Base-by-base conservation (phyloP, 2,797 vertebrate genomes). In the Oophaga sylvatica region DNA sequence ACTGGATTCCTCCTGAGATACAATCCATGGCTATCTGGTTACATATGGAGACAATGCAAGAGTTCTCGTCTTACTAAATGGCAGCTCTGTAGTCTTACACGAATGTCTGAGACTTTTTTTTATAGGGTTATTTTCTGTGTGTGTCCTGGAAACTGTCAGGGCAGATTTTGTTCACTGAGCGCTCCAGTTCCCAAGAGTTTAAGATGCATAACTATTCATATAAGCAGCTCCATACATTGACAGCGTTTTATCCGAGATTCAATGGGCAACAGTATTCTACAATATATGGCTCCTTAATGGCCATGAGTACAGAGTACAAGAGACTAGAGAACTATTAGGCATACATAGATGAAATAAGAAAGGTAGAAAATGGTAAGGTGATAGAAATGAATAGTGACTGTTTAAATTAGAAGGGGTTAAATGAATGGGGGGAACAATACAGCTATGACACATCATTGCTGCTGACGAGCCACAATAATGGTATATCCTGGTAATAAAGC, bases 61-160 rank as follows among this genome's bases (percentile, higher is more conserved):
- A 81, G 83, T 80, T 88, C 75, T 88, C 81, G 45, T 57, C 65
- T 85, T 88, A 85, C 87, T 77, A 20, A 81, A 62, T 53, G 53
- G n/a, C 62, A 29, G 71, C 71, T 31, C 59, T 77, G 31, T 59
- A n/a, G 57, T 76, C 57, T 11, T 57, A 11, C 29, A 3, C 15
- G 8, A 60, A 48, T 62, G 82, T 45, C 70, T 62, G 70, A 26
- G 70, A 84, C 82, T 57, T 60, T 70, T 59, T 3, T 77, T 77
- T 56, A 56, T 7, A 26, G 3, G 73, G 12, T 13, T 48, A 20
- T 75, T 53, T 7, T 75, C 20, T 53, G n/a, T 77, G 45, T 13
- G 13, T 10, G 41, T 5, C 41, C 63, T 81, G 63, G 80, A n/a
- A 82, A 68, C 80, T 53, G 63, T 82, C 65, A 57, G 3, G 20